Evolutionary conservation across 2,888 invertebrate genomes (phyloP), one percentile per base, ranked within the genome.

Genomic region (Panopea generosa): DNA sequence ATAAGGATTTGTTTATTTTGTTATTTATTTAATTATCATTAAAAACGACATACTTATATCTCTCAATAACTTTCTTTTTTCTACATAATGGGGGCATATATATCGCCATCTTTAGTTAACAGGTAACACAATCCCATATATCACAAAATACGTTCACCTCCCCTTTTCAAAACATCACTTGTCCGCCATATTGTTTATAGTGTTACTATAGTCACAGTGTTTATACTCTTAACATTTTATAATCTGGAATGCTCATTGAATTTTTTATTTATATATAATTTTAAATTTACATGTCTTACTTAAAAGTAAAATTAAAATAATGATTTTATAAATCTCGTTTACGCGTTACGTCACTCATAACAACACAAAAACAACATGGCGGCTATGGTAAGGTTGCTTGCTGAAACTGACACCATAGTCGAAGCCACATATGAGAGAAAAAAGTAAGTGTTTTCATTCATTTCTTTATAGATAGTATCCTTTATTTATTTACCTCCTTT

Each of bases 331-430:
- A 20, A 22, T 47, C 22, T 22, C 22, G 22, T 47, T 47, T 47
- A 7, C 18, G 22, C 66, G 60, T 53, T 65, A 72, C 74, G 80
- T 80, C 78, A 83, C 70, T 77, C 83, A 75, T 87, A 84, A 84
- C 85, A 84, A 88, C 87, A 84, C 68, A 77, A 56, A 81, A 86
- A 86, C 89, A 91, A 89, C 61, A 92, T 92, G 92, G 91, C 91
- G 89, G 88, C 90, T 57, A 87, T 91, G 87, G 88, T 90, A 59
- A 87, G 86, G 68, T 84, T 92, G 82, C 67, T 79, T 33, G 77
- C 78, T 47, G 82, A 89, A 76, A 84, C 87, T 59, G 85, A 86
- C 72, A 82, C 76, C 56, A 86, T 89, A 66, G 84, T 89, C 56
- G 85, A 86, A 79, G 83, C 86, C 26, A 74, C 83, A 24, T 90